Conservation (phyloP, 2,888 invertebrate genomes). For the Leptinotarsa tumamoca region DNA sequence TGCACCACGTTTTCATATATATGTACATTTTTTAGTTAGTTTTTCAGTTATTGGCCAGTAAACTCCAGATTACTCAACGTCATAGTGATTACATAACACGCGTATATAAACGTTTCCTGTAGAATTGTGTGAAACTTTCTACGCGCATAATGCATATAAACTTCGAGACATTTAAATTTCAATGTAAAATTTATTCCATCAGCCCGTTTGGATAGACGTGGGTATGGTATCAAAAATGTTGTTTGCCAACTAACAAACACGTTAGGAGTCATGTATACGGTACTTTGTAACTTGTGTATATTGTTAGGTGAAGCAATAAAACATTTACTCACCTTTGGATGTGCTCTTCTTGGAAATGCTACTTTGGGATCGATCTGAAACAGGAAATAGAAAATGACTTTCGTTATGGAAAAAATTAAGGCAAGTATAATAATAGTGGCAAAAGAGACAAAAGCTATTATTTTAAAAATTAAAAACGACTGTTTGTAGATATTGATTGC, state of each 20-base stretch:
- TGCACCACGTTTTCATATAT: no score
- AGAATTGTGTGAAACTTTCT: constrained; percentile 32
- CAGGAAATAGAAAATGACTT: constrained; percentile 59
- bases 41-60: background rate
- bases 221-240: constrained; percentile 26
- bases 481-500: no score
- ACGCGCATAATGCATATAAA: constrained; percentile 40
- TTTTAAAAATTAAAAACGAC: no score
- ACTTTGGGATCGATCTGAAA: constrained; percentile 99
- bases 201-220: constrained; percentile 26
- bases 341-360: constrained; percentile 99
- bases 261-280: background rate
- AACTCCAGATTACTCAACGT: no score
- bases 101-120: background rate
- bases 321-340: constrained; percentile 90
- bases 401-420: background rate
- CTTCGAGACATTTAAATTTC: constrained; percentile 38
- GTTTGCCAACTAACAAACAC: constrained; percentile 23
- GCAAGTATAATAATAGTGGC: no score
- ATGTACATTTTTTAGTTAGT: background rate
- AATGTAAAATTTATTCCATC: constrained; percentile 34
- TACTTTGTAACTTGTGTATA: constrained; percentile 1
- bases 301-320: background rate
- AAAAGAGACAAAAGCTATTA: no score
- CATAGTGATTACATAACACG: background rate